A percentile compares a stretch with the other conserved stretches of the same genome.
Conservation (phyloP, 2,888 invertebrate species). For the Caradrina clavipalpis region DNA sequence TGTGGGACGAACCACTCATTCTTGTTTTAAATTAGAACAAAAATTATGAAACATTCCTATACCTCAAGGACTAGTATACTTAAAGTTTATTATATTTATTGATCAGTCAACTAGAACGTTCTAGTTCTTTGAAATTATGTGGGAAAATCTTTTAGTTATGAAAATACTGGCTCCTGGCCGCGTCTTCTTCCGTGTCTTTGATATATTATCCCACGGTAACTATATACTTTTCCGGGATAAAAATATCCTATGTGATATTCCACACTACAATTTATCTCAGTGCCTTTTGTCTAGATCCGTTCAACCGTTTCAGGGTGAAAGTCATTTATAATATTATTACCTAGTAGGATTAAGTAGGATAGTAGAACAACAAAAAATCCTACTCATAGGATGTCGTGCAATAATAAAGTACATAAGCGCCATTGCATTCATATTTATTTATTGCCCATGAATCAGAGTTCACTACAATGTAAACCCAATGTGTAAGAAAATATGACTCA, state of each 20-base stretch:
- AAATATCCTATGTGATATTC: too few species aligned
- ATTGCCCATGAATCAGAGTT: conserved; percentile 42
- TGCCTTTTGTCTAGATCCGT: too few species aligned
- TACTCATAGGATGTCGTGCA: conserved; percentile 16
- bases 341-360: too few species aligned
- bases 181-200: too few species aligned
- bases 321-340: too few species aligned
- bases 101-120: conserved; percentile 10
- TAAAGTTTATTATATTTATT: neutral
- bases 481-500: conserved; percentile 45
- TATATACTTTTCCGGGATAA: too few species aligned
- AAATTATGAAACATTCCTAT: conserved; percentile 25
- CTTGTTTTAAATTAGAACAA: conserved; percentile 39
- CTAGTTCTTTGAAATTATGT: conserved; percentile 22
- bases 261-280: too few species aligned
- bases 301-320: too few species aligned
- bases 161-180: too few species aligned
- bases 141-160: conserved; percentile 15
- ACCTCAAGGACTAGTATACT: neutral
- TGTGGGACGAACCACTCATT: conserved; percentile 38
- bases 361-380: conserved; percentile 12
- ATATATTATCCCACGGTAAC: too few species aligned
- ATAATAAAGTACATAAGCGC: conserved; percentile 1
- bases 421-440: conserved; percentile 19
- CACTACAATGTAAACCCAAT: conserved; percentile 25